Base-by-base conservation (phyloP, 2,797 vertebrate species). In the Novumbra hubbsi region DNA sequence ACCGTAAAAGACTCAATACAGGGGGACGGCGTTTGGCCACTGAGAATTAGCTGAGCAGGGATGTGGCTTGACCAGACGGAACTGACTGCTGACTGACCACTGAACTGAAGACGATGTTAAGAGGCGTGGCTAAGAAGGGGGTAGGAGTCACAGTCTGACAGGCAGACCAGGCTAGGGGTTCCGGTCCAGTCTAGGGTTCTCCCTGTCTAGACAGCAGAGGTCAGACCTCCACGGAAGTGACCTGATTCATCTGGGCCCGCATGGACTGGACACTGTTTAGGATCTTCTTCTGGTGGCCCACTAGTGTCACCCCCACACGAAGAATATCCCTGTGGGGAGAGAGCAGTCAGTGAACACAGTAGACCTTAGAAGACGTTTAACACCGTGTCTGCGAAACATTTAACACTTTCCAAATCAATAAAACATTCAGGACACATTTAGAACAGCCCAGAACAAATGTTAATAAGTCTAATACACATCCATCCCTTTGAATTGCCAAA, bases 221-320 rank as follows among this genome's bases (percentile, higher is more conserved):
- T 98, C 95, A 98, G 89, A 99, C 97, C 92, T 99, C 97, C 90
- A 98, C 96, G 12, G 97, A 98, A 77, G 97, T 97, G 81, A 99
- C 96, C 92, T 98, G 97, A 91, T 97, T 99, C 96, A 98, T 96
- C 90, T 98, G 97, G 75, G 96, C 96, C 79, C 96, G 94, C 97
- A 98, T 98, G 90, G 96, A 93, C 93, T 98, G 97, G 88, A 99
- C 94, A 76, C 97, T 99, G 92, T 98, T 98, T 76, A 98, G 93
- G 78, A 99, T 98, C 89, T 99, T 99, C 92, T 99, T 99, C 93
- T 98, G 97, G 90, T 99, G 97, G 74, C 97, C 97, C 0, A 95
- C 97, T 85, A 99, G 86, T 15, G 92, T 97, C 80, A 99, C 97
- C 62, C 96, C 97, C 0, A 97, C 94, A 88, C 92, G 92, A 68